A percentile compares a stretch with the other conserved stretches of the same genome.
Conservation (phyloP, 2,797 vertebrate genomes). For the Acanthurus leucopareius region DNA sequence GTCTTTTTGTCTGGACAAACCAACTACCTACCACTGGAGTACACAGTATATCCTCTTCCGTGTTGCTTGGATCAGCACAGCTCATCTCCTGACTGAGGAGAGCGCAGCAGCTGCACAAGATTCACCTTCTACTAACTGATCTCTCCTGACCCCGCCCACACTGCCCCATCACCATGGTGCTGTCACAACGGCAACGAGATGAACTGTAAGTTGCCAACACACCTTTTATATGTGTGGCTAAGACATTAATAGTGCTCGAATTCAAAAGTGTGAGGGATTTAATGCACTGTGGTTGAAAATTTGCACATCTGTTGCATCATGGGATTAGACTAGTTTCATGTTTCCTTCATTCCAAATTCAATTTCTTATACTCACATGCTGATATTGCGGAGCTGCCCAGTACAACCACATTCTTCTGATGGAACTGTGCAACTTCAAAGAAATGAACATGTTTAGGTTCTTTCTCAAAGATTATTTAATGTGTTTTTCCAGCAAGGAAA, state of each 20-base stretch:
- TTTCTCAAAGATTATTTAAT: neutral
- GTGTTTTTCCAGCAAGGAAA: neutral
- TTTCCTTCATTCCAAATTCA: slow-evolving; percentile 2
- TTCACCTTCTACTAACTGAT: slow-evolving; percentile 66
- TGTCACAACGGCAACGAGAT: slow-evolving; percentile 99
- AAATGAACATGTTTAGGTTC: neutral
- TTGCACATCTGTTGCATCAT: slow-evolving; percentile 20
- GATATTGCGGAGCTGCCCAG: slow-evolving; percentile 6
- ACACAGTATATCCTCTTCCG: slow-evolving; percentile 44
- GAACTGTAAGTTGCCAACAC: slow-evolving; percentile 92
- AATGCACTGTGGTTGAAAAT: neutral
- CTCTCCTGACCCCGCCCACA: slow-evolving; percentile 77
- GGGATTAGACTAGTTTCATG: neutral
- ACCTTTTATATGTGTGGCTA: neutral
- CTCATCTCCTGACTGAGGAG: slow-evolving; percentile 87
- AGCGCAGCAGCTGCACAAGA: slow-evolving; percentile 85
- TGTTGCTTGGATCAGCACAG: slow-evolving; percentile 73
- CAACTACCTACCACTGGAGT: slow-evolving; percentile 60
- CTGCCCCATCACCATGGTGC: slow-evolving; percentile 92
- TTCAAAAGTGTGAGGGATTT: slow-evolving; percentile 1
- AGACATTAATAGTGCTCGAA: neutral
- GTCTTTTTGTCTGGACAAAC: slow-evolving; percentile 73
- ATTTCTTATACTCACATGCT: neutral
- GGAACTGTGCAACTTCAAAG: neutral
- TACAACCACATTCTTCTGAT: slow-evolving; percentile 17